A percentile compares a stretch with the other conserved stretches of the same genome.
These are phyloP conservation scores for Atrichornis clamosus DNA, from an alignment of 2,113 vertebrate species.

Conservation along the genomic window DNA sequence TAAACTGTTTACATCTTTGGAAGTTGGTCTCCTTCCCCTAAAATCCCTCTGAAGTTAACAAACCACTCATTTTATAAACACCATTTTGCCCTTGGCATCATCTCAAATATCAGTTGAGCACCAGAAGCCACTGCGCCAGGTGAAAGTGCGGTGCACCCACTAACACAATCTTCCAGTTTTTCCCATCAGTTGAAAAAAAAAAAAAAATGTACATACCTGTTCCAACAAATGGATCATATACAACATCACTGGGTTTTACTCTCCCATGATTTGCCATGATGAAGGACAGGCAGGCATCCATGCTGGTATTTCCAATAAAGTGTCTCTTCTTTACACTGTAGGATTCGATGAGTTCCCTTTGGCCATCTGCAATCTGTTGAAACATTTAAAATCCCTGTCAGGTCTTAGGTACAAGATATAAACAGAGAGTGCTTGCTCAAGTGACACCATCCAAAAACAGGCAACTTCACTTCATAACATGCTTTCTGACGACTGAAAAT, in stretches of 20 bases:
- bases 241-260: constrained; percentile 89
- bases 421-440: neutral
- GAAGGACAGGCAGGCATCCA: constrained; percentile 95
- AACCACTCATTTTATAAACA: neutral
- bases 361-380: constrained; percentile 91
- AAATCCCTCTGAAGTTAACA: neutral
- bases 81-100: neutral
- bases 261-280: constrained; percentile 96
- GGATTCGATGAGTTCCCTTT: constrained; percentile 84
- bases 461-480: neutral
- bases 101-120: neutral
- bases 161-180: neutral
- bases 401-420: neutral
- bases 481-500: neutral
- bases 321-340: constrained; percentile 97
- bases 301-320: constrained; percentile 98
- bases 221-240: constrained; percentile 98
- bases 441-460: neutral
- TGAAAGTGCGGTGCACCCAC: neutral
- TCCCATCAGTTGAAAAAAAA: neutral
- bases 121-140: neutral
- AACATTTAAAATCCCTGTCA: constrained; percentile 18
- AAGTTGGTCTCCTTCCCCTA: neutral
- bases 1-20: neutral
- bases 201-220: constrained; percentile 81